Conservation (phyloP, 2,888 invertebrate species). For the Agelastica alni region DNA sequence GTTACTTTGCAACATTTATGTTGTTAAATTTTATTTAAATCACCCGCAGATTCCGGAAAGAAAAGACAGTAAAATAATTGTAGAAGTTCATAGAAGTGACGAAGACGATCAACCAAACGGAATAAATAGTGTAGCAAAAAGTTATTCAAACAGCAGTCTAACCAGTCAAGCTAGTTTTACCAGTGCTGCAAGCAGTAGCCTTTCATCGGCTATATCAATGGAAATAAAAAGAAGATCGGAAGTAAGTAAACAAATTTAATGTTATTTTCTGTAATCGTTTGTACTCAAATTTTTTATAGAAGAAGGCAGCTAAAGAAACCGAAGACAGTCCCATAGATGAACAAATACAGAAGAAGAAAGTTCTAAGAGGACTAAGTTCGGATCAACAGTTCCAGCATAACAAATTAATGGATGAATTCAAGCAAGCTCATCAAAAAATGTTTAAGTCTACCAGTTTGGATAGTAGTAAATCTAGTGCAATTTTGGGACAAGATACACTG, state of each 20-base stretch:
- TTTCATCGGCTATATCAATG: conserved; percentile 71
- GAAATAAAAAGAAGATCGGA: conserved; percentile 71
- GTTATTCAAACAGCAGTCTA: conserved; percentile 52
- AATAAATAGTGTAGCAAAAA: conserved; percentile 48
- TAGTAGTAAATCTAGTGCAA: conserved; percentile 25
- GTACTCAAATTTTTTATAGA: no score
- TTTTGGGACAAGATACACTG: conserved; percentile 29
- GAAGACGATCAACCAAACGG: conserved; percentile 46
- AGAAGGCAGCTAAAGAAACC: conserved; percentile 39
- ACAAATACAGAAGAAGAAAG: conserved; percentile 54
- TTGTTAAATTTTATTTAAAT: no score
- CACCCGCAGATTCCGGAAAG: conserved; percentile 55
- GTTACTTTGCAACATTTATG: no score
- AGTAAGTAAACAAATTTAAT: no score
- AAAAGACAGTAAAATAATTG: conserved; percentile 68
- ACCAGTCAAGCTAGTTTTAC: conserved; percentile 52
- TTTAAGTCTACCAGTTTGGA: conserved; percentile 59
- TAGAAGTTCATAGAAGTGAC: conserved; percentile 72
- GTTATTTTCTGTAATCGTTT: no score
- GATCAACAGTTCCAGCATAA: conserved; percentile 73
- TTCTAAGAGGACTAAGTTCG: conserved; percentile 59
- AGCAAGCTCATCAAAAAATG: conserved; percentile 86
- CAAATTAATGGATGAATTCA: conserved; percentile 87
- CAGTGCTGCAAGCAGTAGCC: conserved; percentile 57
- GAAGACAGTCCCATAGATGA: conserved; percentile 52